Conservation (phyloP, 2,797 vertebrate species). For the Sebastes diaconus region DNA sequence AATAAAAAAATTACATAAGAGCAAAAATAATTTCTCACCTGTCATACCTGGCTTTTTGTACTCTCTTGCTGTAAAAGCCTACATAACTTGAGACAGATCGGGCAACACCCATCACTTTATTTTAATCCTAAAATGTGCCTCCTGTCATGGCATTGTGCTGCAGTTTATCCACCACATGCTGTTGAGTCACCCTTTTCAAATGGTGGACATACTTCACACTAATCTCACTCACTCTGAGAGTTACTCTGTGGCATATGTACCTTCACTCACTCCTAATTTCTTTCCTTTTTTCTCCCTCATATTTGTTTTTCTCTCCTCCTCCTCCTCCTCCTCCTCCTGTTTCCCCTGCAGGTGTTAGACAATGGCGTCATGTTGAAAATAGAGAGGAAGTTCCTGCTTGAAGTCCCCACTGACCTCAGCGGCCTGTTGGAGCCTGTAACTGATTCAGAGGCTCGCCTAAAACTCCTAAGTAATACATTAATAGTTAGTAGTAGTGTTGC, state of each 20-base stretch:
- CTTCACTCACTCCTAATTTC: background rate
- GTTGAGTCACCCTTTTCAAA: background rate
- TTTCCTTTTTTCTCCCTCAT: background rate
- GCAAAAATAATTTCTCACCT: background rate
- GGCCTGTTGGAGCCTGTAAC: slow-evolving; percentile 81
- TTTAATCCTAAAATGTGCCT: background rate
- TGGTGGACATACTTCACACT: background rate
- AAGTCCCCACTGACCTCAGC: slow-evolving; percentile 66
- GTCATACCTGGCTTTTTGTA: background rate
- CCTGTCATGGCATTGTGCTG: background rate
- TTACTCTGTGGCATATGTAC: background rate
- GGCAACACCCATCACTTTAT: background rate
- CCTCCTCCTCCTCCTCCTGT: background rate
- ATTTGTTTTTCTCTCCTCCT: background rate
- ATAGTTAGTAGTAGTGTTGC: background rate
- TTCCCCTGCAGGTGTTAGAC: slow-evolving; percentile 77
- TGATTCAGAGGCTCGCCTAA: slow-evolving; percentile 77
- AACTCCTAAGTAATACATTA: slow-evolving; percentile 64
- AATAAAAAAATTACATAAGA: background rate
- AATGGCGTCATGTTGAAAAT: slow-evolving; percentile 71
- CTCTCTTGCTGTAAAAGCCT: background rate
- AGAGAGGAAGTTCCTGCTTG: slow-evolving; percentile 68
- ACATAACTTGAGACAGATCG: background rate
- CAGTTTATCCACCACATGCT: background rate
- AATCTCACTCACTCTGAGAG: background rate